These are phyloP conservation scores for Drosophila anomalata DNA, from an alignment of 2,888 invertebrate species.

Conservation along the genomic window DNA sequence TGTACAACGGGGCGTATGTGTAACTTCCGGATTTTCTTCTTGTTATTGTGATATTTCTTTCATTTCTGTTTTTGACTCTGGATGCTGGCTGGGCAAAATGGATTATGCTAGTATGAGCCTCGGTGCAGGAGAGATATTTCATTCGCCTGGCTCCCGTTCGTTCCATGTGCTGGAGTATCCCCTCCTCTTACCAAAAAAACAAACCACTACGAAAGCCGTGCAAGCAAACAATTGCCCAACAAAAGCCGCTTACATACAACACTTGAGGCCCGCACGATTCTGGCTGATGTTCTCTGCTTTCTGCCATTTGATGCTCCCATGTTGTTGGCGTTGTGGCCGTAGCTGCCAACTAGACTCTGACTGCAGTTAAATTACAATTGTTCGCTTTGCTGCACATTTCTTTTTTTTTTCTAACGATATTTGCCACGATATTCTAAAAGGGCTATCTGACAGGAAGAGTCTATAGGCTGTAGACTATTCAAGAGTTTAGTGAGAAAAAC, in stretches of 20 bases:
- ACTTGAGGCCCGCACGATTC: constrained; percentile 70
- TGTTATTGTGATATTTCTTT: constrained; percentile 43
- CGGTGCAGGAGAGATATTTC: constrained; percentile 49
- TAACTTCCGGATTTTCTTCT: constrained; percentile 61
- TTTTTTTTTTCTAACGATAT: constrained; percentile 45
- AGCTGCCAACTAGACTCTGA: constrained; percentile 71
- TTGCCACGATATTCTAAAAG: constrained; percentile 12
- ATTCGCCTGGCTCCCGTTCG: constrained; percentile 51
- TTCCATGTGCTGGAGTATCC: neutral
- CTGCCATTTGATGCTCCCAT: constrained; percentile 35
- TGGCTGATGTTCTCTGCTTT: constrained; percentile 36
- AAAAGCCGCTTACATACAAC: constrained; percentile 79
- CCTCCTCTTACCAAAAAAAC: neutral
- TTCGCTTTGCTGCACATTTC: constrained; percentile 75
- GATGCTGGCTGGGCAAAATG: constrained; percentile 56
- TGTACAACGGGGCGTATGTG: constrained; percentile 67
- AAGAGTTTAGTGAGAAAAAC: neutral
- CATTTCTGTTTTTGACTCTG: constrained; percentile 22
- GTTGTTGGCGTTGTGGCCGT: constrained; percentile 32
- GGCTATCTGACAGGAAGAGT: neutral
- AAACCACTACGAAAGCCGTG: constrained; percentile 8
- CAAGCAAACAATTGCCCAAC: constrained; percentile 72
- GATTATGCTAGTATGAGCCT: constrained; percentile 57
- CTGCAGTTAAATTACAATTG: constrained; percentile 79
- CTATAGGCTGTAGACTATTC: neutral